Base-by-base conservation (phyloP, 1,140 invertebrate genomes). In the Cydia pomonella region DNA sequence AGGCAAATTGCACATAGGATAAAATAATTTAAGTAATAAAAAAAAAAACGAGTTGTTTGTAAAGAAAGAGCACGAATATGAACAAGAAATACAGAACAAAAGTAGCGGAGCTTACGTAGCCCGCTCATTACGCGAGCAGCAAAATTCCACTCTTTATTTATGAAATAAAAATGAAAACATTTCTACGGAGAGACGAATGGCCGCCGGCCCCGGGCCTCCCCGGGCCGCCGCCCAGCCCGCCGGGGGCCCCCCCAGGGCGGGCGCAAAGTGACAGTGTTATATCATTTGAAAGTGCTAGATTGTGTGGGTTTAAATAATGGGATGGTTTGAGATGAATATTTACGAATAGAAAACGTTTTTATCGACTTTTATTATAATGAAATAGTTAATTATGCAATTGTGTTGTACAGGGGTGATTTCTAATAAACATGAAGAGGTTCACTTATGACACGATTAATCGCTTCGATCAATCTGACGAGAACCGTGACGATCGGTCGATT, bases 131-230 rank as follows among this genome's bases (percentile, higher is more conserved):
- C 85, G 79, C 72, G 79, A 75, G 69, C 62, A 75, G 76, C 80
- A 82, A 87, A 86, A 89, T 88, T 85, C 85, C 80, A 83, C 87
- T 86, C 84, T 87, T 88, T 90, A 92, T 90, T 92, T 92, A 92
- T 92, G 87, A 90, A 92, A 92, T 92, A 92, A 92, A 90, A 92
- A 90, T 92, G 90, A 92, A 92, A 92, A 90, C 87, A 89, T 90
- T 88, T 88, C 85, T 87, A 82, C 80, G 83, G 85, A 86, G 84
- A 84, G 90, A 90, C 88, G 87, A 89, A 92, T 90, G 87, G 84
- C 83, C 79, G 75, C 76, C 80, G 53, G 63, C 41, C 72, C 76
- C 74, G 25, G 41, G 50, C 50, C 76, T 21, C 63, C 63, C 72
- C 16, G 33, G 59, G 47, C 59, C 73, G 62, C 75, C 76, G 73